Base-by-base conservation (phyloP, 2,797 vertebrate species). In the Morelia viridis region DNA sequence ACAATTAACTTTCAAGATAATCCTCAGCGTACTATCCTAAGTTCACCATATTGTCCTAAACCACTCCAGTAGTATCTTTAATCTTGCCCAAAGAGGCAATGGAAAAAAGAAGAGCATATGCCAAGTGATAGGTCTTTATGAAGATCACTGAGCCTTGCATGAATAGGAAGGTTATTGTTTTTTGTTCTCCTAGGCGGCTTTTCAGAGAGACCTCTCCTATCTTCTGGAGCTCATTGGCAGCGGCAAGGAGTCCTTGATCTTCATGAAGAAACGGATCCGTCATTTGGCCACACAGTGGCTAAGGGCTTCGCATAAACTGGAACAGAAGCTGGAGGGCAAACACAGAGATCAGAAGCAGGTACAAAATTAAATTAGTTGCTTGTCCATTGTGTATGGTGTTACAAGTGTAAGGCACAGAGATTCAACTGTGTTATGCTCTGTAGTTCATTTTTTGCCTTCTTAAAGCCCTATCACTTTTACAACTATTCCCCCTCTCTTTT, bases 221-320 rank as follows among this genome's bases (percentile, higher is more conserved):
- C 98, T 99, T 68, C 97, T 99, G 97, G 98, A 99, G 92, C 98
- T 99, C 95, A 98, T 99, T 0, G 98, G 98, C 90, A 98, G 98
- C 0, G 98, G 99, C 90, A 99, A 99, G 94, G 99, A 99, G 93
- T 99, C 99, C 0, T 97, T 99, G 61, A 99, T 98, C 96, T 99
- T 99, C 97, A 99, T 99, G 99, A 99, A 98, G 97, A 98, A 98
- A 88, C 94, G 99, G 90, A 98, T 99, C 94, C 97, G 98, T 80
- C 97, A 98, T 84, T 96, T 99, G 85, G 97, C 97, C 0, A 96
- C 96, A 90, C 99, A 99, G 96, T 99, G 99, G 99, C 97, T 97
- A 13, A 96, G 95, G 0, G 99, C 98, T 0, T 98, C 98, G 65
- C 98, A 94, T 93, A 98, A 95, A 90, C 98, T 99, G 22, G 97